Conservation (phyloP, 2,888 invertebrate species). For the Lasioglossum pauxillum region DNA sequence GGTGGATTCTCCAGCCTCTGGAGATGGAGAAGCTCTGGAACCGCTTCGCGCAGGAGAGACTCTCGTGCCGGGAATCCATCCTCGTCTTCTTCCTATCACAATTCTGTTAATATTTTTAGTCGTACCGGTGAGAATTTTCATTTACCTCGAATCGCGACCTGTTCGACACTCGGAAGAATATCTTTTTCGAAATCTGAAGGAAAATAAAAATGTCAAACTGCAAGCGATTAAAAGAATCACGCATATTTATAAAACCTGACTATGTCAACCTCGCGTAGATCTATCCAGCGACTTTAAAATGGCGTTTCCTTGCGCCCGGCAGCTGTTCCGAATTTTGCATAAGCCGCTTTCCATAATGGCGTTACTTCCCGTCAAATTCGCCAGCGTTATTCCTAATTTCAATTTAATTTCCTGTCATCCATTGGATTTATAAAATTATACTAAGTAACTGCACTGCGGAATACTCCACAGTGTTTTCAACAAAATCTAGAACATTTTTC, state of each 20-base stretch:
- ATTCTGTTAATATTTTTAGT: slow-evolving; percentile 22
- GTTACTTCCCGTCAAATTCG: slow-evolving; percentile 57
- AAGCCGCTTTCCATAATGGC: slow-evolving; percentile 67
- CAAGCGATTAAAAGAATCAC: background rate
- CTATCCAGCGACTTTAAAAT: slow-evolving; percentile 18
- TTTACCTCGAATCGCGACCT: background rate
- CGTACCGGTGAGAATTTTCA: background rate
- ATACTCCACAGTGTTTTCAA: background rate
- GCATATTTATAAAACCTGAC: slow-evolving; percentile 7
- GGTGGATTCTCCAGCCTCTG: slow-evolving; percentile 13
- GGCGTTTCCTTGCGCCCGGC: slow-evolving; percentile 36
- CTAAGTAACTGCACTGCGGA: background rate
- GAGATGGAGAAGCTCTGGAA: slow-evolving; percentile 43
- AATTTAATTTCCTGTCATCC: slow-evolving; percentile 17
- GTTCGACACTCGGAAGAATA: background rate
- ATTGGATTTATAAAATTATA: slow-evolving; percentile 6
- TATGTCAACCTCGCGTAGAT: slow-evolving; percentile 10
- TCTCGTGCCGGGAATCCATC: slow-evolving; percentile 31
- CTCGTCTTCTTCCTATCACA: slow-evolving; percentile 17
- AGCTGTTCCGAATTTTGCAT: slow-evolving; percentile 67
- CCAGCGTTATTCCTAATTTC: slow-evolving; percentile 51
- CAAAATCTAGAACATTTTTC: background rate
- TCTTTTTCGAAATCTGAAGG: background rate
- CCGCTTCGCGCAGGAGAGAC: slow-evolving; percentile 26
- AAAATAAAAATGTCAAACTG: background rate